These are phyloP conservation scores for Gibbula magus DNA, from an alignment of 2,888 invertebrate genomes.

Conservation along the genomic window DNA sequence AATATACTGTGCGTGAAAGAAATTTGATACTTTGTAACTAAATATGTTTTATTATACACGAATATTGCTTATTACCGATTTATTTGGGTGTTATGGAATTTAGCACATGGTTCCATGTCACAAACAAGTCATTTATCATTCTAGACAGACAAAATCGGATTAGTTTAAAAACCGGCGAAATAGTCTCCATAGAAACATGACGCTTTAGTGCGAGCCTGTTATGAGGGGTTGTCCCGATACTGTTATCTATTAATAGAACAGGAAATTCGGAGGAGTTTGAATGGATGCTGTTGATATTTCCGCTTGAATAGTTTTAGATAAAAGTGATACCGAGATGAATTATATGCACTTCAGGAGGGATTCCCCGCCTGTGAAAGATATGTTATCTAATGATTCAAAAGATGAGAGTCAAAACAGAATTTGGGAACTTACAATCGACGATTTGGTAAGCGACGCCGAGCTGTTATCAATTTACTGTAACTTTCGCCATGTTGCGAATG, in stretches of 20 bases:
- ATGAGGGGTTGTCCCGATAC: neutral
- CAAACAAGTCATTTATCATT: neutral
- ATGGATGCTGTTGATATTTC: neutral
- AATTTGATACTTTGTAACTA: neutral
- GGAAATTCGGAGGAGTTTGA: constrained; percentile 2
- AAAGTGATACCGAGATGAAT: constrained; percentile 17
- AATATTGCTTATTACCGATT: neutral
- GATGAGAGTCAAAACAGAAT: constrained; percentile 3
- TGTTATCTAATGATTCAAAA: constrained; percentile 6
- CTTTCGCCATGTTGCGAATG: neutral
- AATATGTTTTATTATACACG: neutral
- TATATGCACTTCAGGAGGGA: constrained; percentile 14
- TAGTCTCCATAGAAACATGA: constrained; percentile 28
- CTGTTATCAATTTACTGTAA: neutral
- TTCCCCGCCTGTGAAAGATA: constrained; percentile 38
- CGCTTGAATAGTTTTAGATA: neutral
- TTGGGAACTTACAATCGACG: constrained; percentile 10
- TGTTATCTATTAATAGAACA: constrained; percentile 13
- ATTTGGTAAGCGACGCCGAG: neutral
- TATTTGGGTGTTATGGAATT: neutral
- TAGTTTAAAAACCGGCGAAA: neutral
- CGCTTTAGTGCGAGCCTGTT: constrained; percentile 23
- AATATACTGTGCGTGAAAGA: neutral
- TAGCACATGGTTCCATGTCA: neutral
- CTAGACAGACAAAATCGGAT: neutral